Evolutionary conservation across 2,888 invertebrate genomes (phyloP), one percentile per base, ranked within the genome.

Genomic region (Mesorhabditis spiculigera): DNA sequence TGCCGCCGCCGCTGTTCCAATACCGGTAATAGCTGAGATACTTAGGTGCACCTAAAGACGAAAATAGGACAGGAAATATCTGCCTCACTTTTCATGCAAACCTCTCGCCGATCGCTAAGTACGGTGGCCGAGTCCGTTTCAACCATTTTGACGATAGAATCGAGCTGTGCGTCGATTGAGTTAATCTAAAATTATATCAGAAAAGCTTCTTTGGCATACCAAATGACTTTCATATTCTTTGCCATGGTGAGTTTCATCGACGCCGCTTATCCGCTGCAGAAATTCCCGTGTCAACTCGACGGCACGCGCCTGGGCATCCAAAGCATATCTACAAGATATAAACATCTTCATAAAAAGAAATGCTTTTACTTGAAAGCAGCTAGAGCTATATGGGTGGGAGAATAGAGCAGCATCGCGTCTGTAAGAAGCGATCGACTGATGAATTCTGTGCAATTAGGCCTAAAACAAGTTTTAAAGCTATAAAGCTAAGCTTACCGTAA

Each of bases 341-440:
- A 63, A 63, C 3, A 4, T 13, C n/a, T 8, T 43, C 8, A 4
- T 43, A 4, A 8, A 10, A 67, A 66, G 4, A 63, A 5, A 58
- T n/a, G 10, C 10, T 58, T 68, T 68, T 70, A 78, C 82, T 78
- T 77, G 28, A 85, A 68, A 6, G 85, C 85, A 13, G 82, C 81
- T 41, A 84, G 72, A 1, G 82, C 80, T 62, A 82, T 76, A 87
- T 98, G 97, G 71, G 96, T 94, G 0, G 98, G 98, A 3, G 97
- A 91, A 86, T 94, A 96, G 13, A 97, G 87, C 16, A 98, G 88
- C 82, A 93, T 92, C 3, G 92, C 93, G 86, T 98, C 96, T 0
- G 95, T 95, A 74, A 93, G 89, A 81, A 94, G 91, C 4, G 93
- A 71, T 6, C 65, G 69, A 73, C 10, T 50, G 58, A 50, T 50